Conservation (phyloP, 1,140 invertebrate genomes). For the Apocrypta bakeri region DNA sequence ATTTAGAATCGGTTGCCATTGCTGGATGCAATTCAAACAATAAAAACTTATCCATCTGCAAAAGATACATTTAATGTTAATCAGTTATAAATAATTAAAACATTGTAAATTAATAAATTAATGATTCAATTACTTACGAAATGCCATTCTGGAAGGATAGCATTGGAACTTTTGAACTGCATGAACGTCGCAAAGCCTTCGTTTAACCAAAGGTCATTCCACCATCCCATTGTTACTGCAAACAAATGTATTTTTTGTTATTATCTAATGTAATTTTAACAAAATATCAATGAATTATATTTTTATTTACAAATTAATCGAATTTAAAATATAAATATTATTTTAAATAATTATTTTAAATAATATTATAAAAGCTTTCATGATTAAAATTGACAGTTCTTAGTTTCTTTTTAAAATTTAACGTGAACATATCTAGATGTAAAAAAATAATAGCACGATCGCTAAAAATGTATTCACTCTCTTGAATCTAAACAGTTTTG, state of each 20-base stretch:
- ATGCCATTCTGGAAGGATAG: slow-evolving; percentile 86
- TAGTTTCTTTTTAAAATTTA: not conserved
- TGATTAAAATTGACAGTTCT: not conserved
- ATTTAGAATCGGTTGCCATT: slow-evolving; percentile 84
- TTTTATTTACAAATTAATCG: no score
- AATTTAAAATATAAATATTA: no score
- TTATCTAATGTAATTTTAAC: not conserved
- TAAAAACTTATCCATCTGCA: slow-evolving; percentile 83
- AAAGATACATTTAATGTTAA: slow-evolving; percentile 14
- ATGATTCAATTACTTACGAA: slow-evolving; percentile 78
- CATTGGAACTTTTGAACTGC: slow-evolving; percentile 85
- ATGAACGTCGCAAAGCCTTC: slow-evolving; percentile 94
- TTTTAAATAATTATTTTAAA: no score
- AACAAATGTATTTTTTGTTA: slow-evolving; percentile 8
- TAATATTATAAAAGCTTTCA: not conserved
- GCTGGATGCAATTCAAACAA: slow-evolving; percentile 83
- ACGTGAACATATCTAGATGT: not conserved
- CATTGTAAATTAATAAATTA: not conserved
- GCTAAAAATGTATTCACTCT: not conserved
- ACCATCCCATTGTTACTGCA: slow-evolving; percentile 92
- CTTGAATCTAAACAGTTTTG: not conserved
- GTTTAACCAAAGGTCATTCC: slow-evolving; percentile 95
- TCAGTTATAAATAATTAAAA: not conserved
- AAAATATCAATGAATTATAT: not conserved
- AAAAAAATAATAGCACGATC: not conserved